These are phyloP conservation scores for Drosophila testacea DNA, from an alignment of 2,888 invertebrate genomes.

Conservation along the genomic window DNA sequence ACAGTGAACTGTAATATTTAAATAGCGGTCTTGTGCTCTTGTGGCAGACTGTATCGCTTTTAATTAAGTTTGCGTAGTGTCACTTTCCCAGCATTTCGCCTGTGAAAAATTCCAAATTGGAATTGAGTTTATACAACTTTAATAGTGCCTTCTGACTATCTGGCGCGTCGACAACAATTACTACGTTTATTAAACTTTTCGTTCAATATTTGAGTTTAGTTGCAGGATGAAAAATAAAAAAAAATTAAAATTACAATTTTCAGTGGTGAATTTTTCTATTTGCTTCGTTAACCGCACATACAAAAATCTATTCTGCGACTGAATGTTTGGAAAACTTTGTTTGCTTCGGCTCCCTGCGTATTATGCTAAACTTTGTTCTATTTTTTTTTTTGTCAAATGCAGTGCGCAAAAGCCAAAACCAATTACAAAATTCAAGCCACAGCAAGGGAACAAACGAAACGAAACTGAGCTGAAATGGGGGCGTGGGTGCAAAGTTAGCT, in stretches of 20 bases:
- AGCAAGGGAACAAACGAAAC: constrained; percentile 47
- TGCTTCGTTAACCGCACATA: constrained; percentile 77
- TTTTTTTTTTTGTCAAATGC: constrained; percentile 69
- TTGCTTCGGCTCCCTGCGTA: constrained; percentile 58
- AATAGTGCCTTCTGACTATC: constrained; percentile 11
- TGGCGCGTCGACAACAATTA: constrained; percentile 52
- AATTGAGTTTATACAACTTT: constrained; percentile 32
- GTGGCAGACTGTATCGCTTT: constrained; percentile 41
- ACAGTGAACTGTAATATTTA: constrained; percentile 48
- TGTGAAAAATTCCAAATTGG: constrained; percentile 39
- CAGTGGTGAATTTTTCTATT: constrained; percentile 60
- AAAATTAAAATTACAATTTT: constrained; percentile 39
- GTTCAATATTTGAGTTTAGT: constrained; percentile 56
- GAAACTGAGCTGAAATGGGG: constrained; percentile 46
- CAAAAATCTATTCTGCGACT: constrained; percentile 59
- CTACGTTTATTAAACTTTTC: constrained; percentile 60
- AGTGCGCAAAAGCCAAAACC: constrained; percentile 68
- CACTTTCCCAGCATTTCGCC: constrained; percentile 10
- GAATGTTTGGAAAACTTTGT: constrained; percentile 73
- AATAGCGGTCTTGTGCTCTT: constrained; percentile 47
- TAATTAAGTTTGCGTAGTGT: constrained; percentile 64
- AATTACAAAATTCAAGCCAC: constrained; percentile 73
- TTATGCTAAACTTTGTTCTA: constrained; percentile 72
- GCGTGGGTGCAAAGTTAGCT: constrained; percentile 67
- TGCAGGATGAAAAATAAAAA: constrained; percentile 1